These are phyloP conservation scores for Chrosomus eos DNA, from an alignment of 2,797 vertebrate species.

Conservation along the genomic window DNA sequence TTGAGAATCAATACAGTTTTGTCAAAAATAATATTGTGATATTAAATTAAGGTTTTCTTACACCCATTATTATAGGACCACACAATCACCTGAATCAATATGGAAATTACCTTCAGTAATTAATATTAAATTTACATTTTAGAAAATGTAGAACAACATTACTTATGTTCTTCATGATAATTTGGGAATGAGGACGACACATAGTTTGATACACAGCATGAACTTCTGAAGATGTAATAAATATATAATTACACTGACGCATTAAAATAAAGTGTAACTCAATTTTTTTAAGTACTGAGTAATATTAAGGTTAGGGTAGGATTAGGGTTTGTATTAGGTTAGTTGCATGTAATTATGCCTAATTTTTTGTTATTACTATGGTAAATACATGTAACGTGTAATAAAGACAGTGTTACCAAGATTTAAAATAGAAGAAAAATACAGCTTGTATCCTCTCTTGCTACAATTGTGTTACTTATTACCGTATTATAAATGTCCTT, in stretches of 20 bases:
- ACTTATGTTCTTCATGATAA: neutral
- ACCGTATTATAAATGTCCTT: no score
- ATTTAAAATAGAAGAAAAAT: neutral
- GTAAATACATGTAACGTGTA: no score
- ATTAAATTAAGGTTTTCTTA: neutral
- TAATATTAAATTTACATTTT: neutral
- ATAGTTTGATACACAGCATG: neutral
- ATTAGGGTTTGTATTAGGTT: no score
- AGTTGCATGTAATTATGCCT: no score
- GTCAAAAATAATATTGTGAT: no score
- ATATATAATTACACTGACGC: no score
- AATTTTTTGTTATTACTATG: no score
- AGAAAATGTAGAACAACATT: neutral
- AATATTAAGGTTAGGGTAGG: no score
- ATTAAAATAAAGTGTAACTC: no score
- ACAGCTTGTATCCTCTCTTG: neutral
- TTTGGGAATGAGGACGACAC: neutral
- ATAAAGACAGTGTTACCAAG: no score
- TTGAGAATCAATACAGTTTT: no score
- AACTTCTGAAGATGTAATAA: neutral
- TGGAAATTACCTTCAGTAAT: neutral
- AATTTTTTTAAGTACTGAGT: no score
- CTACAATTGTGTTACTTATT: neutral
- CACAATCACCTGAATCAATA: neutral
- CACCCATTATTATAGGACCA: neutral